Evolutionary conservation across 2,113 vertebrate genomes (phyloP).

Genomic region (Triplophysa tibetana): DNA sequence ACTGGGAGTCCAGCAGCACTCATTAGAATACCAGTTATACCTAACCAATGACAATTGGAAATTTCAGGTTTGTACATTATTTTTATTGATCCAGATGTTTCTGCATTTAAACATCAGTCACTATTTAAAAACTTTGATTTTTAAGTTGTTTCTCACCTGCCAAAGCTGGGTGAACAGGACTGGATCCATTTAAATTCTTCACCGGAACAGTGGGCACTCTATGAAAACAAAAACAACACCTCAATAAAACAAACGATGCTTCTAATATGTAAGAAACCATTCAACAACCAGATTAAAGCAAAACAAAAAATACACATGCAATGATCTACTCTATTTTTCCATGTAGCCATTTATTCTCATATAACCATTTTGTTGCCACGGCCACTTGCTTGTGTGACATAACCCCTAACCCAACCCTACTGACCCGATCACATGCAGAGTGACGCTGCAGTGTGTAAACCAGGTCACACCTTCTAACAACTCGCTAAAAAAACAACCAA

Average conservation of each 20-base stretch:
- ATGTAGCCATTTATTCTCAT: no score
- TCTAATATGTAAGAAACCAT: not conserved
- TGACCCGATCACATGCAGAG: slow-evolving; percentile 24
- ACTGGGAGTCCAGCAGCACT: slow-evolving; percentile 90
- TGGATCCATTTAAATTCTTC: slow-evolving; percentile 91
- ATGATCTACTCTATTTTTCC: not conserved
- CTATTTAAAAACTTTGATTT: not conserved
- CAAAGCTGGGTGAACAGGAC: slow-evolving; percentile 88
- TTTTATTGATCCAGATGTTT: not conserved
- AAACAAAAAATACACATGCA: not conserved
- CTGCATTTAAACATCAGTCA: slow-evolving; percentile 7
- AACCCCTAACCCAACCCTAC: not conserved
- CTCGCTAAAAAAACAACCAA: not conserved
- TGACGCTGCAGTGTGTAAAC: slow-evolving; percentile 35
- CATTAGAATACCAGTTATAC: slow-evolving; percentile 96
- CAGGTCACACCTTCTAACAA: slow-evolving; percentile 38
- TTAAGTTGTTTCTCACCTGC: slow-evolving; percentile 75
- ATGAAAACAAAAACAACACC: slow-evolving; percentile 44
- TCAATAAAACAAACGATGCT: not conserved
- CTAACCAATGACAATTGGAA: slow-evolving; percentile 59
- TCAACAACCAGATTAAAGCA: not conserved
- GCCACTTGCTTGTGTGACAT: not conserved
- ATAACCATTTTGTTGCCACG: not conserved
- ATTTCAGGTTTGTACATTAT: not conserved
- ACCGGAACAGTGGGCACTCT: slow-evolving; percentile 92